Evolutionary conservation across 2,797 vertebrate species (phyloP), one percentile per base, ranked within the genome.

Genomic region (Rhinophrynus dorsalis): DNA sequence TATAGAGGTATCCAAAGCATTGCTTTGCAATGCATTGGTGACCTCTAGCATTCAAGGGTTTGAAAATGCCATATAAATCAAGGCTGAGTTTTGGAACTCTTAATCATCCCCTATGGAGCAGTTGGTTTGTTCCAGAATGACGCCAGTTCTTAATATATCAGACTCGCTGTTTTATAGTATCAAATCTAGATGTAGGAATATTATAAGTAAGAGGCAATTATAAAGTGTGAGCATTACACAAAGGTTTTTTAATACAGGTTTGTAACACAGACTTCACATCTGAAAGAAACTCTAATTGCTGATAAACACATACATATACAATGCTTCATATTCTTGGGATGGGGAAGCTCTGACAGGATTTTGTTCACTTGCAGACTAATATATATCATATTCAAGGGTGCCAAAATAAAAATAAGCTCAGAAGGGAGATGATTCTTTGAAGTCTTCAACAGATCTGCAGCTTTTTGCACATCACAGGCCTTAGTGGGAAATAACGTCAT

Each of bases 401-500:
- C 51, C 59, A 57, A 42, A 38, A 32, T 17, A 57, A 58, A 71
- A 61, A 64, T 48, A 50, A 40, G 15, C 42, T 33, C 40, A 21
- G 27, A 57, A 50, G 29, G 13, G 17, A 64, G 37, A 56, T 42
- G 56, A 63, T 57, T 17, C 18, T 56, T 35, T 30, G 63, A 69
- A 59, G 29, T 17, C 57, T 44, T 11, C 2, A 11, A 42, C 3
- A 37, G 50, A 65, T 65, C 33, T 72, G 45, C 48, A 59, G 54
- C 33, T 9, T 20, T n/a, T 23, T 9, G 42, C 40, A 26, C 21
- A 51, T 58, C 33, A 15, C 23, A 18, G 56, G 27, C 20, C 44
- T 52, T 24, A 58, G 51, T 21, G 10, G 6, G 13, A 26, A 26
- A 35, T 37, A n/a, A 59, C 61, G 54, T 72, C 70, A 73, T 52